Evolutionary conservation across 1,140 invertebrate species (phyloP), one percentile per base, ranked within the genome.

Genomic region (Arion vulgaris): DNA sequence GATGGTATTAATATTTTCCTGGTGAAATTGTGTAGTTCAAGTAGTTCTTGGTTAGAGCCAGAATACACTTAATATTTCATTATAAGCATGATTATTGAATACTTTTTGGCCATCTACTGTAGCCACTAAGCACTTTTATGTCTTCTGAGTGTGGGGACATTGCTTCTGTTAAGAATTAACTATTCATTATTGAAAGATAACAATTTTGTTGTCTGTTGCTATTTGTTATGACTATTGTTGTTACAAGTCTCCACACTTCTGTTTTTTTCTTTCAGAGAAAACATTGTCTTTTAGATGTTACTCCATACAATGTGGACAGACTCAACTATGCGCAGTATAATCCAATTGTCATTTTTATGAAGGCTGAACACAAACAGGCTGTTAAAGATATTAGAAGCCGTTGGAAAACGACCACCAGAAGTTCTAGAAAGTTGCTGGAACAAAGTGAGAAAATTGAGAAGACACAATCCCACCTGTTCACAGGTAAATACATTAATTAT

Each of bases 301-400:
- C 97, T 0, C 98, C 98, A 0, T 97, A 97, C 91, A 98, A 98
- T 0, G 98, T 99, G 4, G 98, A 99, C 92, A 94, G 97, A 81
- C 94, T 99, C 17, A 99, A 99, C 94, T 98, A 99, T 91, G 97
- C 98, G 62, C 98, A 99, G 93, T 98, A 99, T 92, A 99, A 98
- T 93, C 98, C 98, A 0, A 97, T 99, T 85, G 98, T 99, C 15
- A 96, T 99, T 84, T 98, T 98, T 92, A 93, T 99, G 71, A 96
- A 98, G 91, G 96, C 97, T 0, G 98, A 99, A 88, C 96, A 95
- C 80, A 99, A 99, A 90, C 96, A 97, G 87, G 95, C 96, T 51
- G 95, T 99, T 74, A 99, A 99, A 91, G 98, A 99, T 89, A 93
- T 99, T 80, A 94, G 98, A n/a, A 88, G 95, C 95, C 88, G 96